Percentiles rank a stretch among this genome's conserved stretches.
Conservation (phyloP, 2,797 vertebrate species). For the Sebastes alutus region DNA sequence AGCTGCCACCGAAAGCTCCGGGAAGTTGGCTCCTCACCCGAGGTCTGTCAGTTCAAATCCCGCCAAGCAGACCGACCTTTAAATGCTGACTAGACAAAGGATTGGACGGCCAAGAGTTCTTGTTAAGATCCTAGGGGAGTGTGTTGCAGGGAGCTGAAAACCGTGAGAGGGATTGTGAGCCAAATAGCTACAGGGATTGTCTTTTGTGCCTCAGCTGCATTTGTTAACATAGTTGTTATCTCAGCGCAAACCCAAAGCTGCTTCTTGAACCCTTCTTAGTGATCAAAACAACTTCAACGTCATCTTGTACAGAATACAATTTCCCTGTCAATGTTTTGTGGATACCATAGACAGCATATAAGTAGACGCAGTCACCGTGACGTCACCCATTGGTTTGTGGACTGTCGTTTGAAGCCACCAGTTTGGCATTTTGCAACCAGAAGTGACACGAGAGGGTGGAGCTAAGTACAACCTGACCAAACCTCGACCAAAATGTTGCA, state of each 20-base stretch:
- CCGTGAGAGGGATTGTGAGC: constrained; percentile 8
- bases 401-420: too few relatives aligned
- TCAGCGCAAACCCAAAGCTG: neutral
- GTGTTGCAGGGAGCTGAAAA: constrained; percentile 18
- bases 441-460: too few relatives aligned
- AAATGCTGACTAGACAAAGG: constrained; percentile 36
- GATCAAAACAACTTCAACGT: neutral
- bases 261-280: neutral
- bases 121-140: constrained; percentile 30
- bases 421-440: too few relatives aligned
- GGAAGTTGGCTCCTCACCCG: constrained; percentile 25
- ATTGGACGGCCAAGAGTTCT: constrained; percentile 21
- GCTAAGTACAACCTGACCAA: too few relatives aligned
- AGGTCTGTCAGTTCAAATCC: constrained; percentile 51
- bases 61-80: constrained; percentile 23
- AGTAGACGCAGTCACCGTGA: too few relatives aligned
- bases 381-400: too few relatives aligned
- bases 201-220: neutral
- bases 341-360: neutral
- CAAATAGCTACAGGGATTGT: constrained; percentile 13
- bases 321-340: neutral
- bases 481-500: too few relatives aligned
- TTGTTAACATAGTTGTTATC: neutral
- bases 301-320: neutral
- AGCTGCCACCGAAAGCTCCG: constrained; percentile 37